Base-by-base conservation (phyloP, 30 jellyfish, hydroid and myxozoan species). In the Aurelia aurita region DNA sequence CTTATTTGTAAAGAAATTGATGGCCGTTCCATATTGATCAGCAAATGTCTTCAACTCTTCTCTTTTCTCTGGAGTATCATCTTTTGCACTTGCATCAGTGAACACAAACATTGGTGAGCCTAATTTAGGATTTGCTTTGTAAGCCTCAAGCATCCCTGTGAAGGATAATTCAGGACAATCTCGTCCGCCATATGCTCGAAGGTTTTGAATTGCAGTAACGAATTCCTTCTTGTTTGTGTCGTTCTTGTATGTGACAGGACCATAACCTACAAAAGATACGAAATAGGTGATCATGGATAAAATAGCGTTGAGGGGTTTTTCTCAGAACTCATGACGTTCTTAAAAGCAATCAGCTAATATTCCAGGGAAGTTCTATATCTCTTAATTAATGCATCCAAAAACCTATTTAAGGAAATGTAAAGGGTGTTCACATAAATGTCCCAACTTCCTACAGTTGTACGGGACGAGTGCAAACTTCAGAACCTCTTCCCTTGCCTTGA, bases 11-110 rank as follows among this genome's bases (percentile, higher is more conserved):
- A 93, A 93, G 66, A 93, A 93, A n/a, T 53, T 87, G 80, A 93
- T 93, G 1, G 89, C 29, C 15, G 90, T 57, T 18, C 49, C 62
- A 57, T 55, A 26, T 14, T 66, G 81, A 4, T 75, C 69, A 1
- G 97, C 98, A 35, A 60, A 63, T 18, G 93, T 85, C 51, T 74
- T 87, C 22, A 93, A 77, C 20, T 54, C 69, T 0, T 54, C 72
- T 69, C 53, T 93, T 11, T 75, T 87, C 32, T 68, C 96, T 3
- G 71, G 78, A 0, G 96, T 35, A 45, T 75, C 94, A 60, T 93
- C 98, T 59, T 80, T 87, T 0, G 98, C 96, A 74, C 89, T 79
- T 58, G 98, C 98, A 68, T 93, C 98, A 25, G 98, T 93, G 87
- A 93, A 93, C 3, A 93, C 98, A 31, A 84, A 93, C 98, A 93